Evolutionary conservation across 2,888 invertebrate species (phyloP), one percentile per base, ranked within the genome.

Genomic region (Suillia variegata): DNA sequence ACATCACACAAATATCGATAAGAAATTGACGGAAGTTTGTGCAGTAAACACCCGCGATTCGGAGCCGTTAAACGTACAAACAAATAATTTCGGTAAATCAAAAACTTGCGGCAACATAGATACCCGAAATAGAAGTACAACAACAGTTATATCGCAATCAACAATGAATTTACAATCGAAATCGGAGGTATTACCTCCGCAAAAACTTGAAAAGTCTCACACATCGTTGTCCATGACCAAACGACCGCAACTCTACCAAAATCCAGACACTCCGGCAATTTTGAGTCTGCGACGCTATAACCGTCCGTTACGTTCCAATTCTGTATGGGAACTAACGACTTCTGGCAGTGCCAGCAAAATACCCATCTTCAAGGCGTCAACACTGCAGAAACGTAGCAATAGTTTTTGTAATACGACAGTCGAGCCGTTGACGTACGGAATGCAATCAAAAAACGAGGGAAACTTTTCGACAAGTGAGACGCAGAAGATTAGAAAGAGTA

Each of bases 201-300:
- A 66, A 17, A 64, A 67, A 78, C 78, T 89, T 67, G 86, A 88
- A 70, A 89, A 89, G 76, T 87, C 89, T 1, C 88, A 88, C 75
- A 89, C 89, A 67, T 88, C 88, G 1, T 85, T 87, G 62, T 89
- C 89, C 75, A 87, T 89, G 67, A 78, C 88, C 54, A 87, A 88
- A 74, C 56, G 59, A 56, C n/a, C n/a, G n/a, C 64, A 62, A 54
- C 61, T 56, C 18, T 55, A 59, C 55, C 61, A 69, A 31, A 53
- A 61, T 1, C 59, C 62, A 2, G 64, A 67, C 62, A 74, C 24
- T 59, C 68, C 38, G 62, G 67, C 8, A 52, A 24, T 72, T 8
- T 58, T 56, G 2, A 83, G 63, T 13, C 59, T 68, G 61, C 63
- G 60, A 59, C 65, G 56, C 69, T 67, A 13, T 49, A 72, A 13